Evolutionary conservation across 2,888 invertebrate species (phyloP), one percentile per base, ranked within the genome.

Genomic region (Euspilapteryx auroguttella): DNA sequence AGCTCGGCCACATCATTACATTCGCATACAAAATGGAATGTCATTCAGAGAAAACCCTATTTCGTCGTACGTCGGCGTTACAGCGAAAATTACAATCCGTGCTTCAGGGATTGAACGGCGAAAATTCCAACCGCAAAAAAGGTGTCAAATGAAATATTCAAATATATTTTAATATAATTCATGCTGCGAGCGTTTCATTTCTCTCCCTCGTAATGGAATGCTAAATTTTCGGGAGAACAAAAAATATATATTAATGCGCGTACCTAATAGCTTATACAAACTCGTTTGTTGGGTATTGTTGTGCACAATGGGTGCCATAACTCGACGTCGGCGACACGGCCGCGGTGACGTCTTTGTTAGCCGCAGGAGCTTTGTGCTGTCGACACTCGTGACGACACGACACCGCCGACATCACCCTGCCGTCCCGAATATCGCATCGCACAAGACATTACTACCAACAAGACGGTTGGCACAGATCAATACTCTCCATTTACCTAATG

Each of bases 141-240:
- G 75, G 75, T 75, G 75, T 75, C 75, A 75, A 75, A 75, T 75
- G 75, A 75, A 75, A 75, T 75, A 75, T 75, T 75, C 75, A 75
- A 75, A 75, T 75, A 73, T 75, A 75, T 75, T 75, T 73, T 75
- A 75, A 75, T 75, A 75, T 75, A 75, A 75, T 75, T 75, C 75
- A 75, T 73, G 71, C 73, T 66, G 73, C 75, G 69, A 69, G 73
- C 71, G 69, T 75, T 75, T 71, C 73, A 75, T 75, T 73, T 73
- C 75, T 69, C 71, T 71, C 73, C 75, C 75, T 62, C 63, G 71
- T 75, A 75, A 75, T 73, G 75, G 75, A 75, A 75, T 73, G 75
- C 75, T 65, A 71, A 75, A 75, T 75, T 73, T 73, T 73, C 68
- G 63, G 71, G 68, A 59, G 65, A 66, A 69, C 75, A 75, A 73